Base-by-base conservation (phyloP, 2,797 vertebrate species). In the Eurystomus glaucurus region DNA sequence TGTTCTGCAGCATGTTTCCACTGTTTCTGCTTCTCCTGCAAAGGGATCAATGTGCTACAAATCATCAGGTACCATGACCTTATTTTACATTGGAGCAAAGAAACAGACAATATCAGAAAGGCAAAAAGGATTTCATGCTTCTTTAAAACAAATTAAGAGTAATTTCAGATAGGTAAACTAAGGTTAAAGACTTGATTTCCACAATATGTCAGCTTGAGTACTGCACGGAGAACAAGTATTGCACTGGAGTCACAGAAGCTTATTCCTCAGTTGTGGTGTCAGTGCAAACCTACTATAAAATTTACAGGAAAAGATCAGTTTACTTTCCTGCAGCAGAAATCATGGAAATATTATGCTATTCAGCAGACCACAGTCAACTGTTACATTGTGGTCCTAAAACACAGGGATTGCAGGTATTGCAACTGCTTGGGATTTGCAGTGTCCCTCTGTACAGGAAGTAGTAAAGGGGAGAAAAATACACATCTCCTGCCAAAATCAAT, bases 371-470 rank as follows among this genome's bases (percentile, higher is more conserved):
- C 19, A 10, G 29, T 18, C 70, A 64, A 5, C 29, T 8, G 19
- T 31, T 25, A 23, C 4, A 17, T 1, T 29, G 37, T 23, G 62
- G 58, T 37, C 39, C 35, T 41, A 64, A 74, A 60, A 1, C 0
- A 0, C 28, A 46, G 31, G 26, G 60, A 65, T 13, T 0, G 1
- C 57, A 68, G 31, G 33, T 55, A 74, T 17, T 33, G 48, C 62
- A 71, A 8, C 45, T 55, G 10, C 43, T 6, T 51, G 52, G 55
- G 25, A 48, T 82, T 82, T 61, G 39, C 35, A n/a, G 29, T n/a
- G 20, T 33, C 10, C 46, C 19, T 41, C 45, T 45, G 43, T 18
- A 35, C 16, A n/a, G 64, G 51, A 52, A 23, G 22, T 0, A 58
- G 46, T 15, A 37, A 41, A 89, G 11, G 41, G 62, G 39, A n/a